Conservation (phyloP, 2,113 vertebrate species). For the Taurulus bubalis region DNA sequence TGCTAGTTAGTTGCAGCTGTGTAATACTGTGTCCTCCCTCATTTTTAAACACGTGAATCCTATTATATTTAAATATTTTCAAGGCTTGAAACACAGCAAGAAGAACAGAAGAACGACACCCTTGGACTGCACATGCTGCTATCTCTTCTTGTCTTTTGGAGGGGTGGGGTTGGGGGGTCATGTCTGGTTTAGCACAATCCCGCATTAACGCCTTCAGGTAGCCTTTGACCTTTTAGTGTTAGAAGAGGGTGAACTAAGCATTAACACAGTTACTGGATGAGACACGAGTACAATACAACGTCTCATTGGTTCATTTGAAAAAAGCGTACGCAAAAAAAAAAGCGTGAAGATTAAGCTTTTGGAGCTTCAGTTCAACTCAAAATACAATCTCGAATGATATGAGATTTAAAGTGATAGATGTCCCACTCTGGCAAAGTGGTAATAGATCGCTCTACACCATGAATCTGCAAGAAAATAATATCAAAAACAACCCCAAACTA, state of each 20-base stretch:
- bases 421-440: constrained; percentile 27
- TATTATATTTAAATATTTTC: constrained; percentile 55
- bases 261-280: constrained; percentile 42
- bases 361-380: constrained; percentile 44
- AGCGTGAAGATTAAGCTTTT: neutral
- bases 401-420: constrained; percentile 12
- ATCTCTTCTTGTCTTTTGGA: constrained; percentile 53
- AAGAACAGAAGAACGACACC: constrained; percentile 74
- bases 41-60: constrained; percentile 68
- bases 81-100: constrained; percentile 71
- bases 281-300: constrained; percentile 34
- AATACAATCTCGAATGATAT: constrained; percentile 22
- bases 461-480: constrained; percentile 7
- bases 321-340: constrained; percentile 8
- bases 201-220: constrained; percentile 14
- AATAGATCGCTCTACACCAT: neutral
- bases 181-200: constrained; percentile 38
- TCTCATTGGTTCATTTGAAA: constrained; percentile 8
- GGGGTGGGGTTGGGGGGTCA: neutral
- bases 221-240: constrained; percentile 52
- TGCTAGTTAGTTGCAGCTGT: constrained; percentile 71
- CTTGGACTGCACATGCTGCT: constrained; percentile 77
- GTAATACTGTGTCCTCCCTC: constrained; percentile 70
- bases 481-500: constrained; percentile 11
- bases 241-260: constrained; percentile 26